A percentile compares a stretch with the other conserved stretches of the same genome.
Evolutionary conservation across 2,113 vertebrate species (phyloP).

Genomic region (Neodon shergylaensis): DNA sequence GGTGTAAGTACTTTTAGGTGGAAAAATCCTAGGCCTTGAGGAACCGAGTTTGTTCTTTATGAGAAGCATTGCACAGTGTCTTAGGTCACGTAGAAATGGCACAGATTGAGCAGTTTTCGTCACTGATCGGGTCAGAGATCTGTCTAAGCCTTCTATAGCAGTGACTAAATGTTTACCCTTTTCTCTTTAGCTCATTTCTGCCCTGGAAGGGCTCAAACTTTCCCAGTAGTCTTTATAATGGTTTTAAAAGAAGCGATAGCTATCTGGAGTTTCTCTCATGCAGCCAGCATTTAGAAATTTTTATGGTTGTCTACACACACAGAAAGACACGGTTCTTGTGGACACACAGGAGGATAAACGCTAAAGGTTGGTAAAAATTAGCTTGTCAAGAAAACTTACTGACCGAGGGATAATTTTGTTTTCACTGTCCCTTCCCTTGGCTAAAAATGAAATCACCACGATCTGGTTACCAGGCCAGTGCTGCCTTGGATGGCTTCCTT

Average conservation of each 20-base stretch:
- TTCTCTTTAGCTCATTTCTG: constrained; percentile 10
- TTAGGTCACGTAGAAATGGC: background rate
- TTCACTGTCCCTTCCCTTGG: constrained; percentile 69
- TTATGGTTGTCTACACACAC: constrained; percentile 41
- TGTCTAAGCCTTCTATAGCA: constrained; percentile 34
- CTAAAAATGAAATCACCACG: constrained; percentile 75
- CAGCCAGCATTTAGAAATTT: constrained; percentile 48
- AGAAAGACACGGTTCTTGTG: background rate
- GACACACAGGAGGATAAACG: constrained; percentile 5
- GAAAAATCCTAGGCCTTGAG: background rate
- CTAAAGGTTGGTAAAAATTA: constrained; percentile 73
- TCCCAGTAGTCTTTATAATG: constrained; percentile 65
- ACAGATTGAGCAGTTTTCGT: constrained; percentile 47
- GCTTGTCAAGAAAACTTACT: constrained; percentile 68
- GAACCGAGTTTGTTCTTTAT: background rate
- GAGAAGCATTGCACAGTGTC: constrained; percentile 1
- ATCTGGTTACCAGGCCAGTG: constrained; percentile 72
- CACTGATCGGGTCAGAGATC: constrained; percentile 31
- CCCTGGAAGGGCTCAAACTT: constrained; percentile 44
- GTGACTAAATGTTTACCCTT: constrained; percentile 16
- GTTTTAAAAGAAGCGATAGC: constrained; percentile 55
- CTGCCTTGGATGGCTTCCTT: constrained; percentile 73
- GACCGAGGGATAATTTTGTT: constrained; percentile 69
- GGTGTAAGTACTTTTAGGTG: constrained; percentile 22
- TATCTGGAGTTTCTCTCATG: constrained; percentile 60